Base-by-base conservation (phyloP, 2,113 vertebrate genomes). In the Melanotaenia duboulayi region DNA sequence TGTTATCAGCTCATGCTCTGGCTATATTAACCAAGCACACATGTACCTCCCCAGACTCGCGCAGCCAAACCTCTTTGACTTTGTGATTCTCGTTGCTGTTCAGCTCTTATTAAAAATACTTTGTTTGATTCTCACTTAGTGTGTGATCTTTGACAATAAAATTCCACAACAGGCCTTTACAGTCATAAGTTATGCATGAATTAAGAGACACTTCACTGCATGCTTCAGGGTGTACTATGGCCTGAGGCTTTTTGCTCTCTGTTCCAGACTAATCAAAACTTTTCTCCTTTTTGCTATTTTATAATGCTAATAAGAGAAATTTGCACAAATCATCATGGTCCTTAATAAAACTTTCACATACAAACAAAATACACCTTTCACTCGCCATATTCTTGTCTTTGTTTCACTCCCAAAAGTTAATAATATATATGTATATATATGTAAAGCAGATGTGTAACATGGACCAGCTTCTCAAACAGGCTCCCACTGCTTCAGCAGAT, bases 171-270 rank as follows among this genome's bases (percentile, higher is more conserved):
- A 62, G 74, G 56, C 77, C 76, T 84, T 83, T 69, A 6, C 50
- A 73, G 78, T 71, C 69, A 65, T 71, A 25, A 66, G 71, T 78
- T 74, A 79, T 71, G 79, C 65, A 75, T 71, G 72, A 89, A 89
- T 90, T 87, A 90, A 71, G 62, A 78, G n/a, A 39, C 50, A 66
- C 78, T 77, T 89, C 91, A 91, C 91, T 87, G 80, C 74, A 87
- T 80, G 24, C 71, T 72, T 86, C 62, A 70, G 56, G 82, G 24
- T 2, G 12, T 20, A 61, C 46, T 28, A 59, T 60, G 63, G 71
- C 87, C 78, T 3, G 16, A 49, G 55, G 87, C 71, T 11, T 24
- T 71, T 74, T 23, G 17, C 52, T 63, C 65, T 71, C 65, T 55
- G 74, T 67, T 65, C 16, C 37, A 55, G 40, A 17, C 37, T 66